Evolutionary conservation across 2,797 vertebrate species (phyloP), one percentile per base, ranked within the genome.

Genomic region (Meriones psammophilus): DNA sequence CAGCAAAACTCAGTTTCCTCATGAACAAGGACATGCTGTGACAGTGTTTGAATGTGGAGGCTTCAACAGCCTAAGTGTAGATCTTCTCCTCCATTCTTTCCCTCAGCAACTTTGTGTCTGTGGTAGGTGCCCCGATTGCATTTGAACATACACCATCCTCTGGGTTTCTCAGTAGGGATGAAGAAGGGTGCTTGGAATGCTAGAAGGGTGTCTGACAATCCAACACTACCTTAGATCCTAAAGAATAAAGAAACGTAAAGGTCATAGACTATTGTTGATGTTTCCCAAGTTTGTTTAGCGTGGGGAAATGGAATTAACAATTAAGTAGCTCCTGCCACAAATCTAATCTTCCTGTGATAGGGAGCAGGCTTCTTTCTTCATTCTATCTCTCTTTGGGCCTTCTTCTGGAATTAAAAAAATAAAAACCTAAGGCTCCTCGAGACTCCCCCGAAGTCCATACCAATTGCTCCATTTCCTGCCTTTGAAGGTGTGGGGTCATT

Each of bases 281-380:
- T 76, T 94, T 58, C 68, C 73, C 78, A 79, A 87, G 91, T 83
- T 94, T 50, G 17, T 30, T 91, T 92, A 87, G 36, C 33, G 54
- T 88, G 60, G 81, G 14, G 88, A 95, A 95, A 97, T 85, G 88
- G 80, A 94, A 85, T 92, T 76, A 93, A 69, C 64, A 50, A 94
- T 42, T n/a, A 77, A 68, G 46, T 68, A 95, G 73, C 81, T 94
- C 73, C 58, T 64, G 56, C 68, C 36, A 76, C n/a, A 81, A 86
- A 74, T 90, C 88, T 81, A 73, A 81, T 92, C 83, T 91, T 94
- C 69, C 28, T 12, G 0, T 81, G 58, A 83, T 7, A 2, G 95
- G 68, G 22, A 92, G n/a, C n/a, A 92, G 24, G 2, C 79, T 93
- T 94, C 80, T 69, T 93, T 94, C 80, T 69, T 73, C 30, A 4